A percentile compares a stretch with the other conserved stretches of the same genome.
phyloP scores from a whole-genome alignment of 2,888 invertebrate genomes.

The Abrostola triplasia region DNA sequence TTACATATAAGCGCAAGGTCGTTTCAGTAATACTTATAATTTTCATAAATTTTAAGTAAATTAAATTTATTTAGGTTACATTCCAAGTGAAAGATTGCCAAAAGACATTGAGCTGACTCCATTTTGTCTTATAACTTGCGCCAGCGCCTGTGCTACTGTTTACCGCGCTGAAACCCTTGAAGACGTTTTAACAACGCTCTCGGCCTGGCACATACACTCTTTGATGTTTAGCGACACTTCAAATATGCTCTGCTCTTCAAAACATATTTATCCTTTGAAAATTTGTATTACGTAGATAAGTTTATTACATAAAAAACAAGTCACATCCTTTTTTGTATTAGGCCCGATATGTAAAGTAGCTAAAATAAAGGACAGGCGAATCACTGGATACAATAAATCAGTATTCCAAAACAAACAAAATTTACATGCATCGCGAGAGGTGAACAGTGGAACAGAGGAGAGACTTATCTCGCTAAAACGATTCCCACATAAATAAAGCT shows the following conservation, averaged over 20 bases:
- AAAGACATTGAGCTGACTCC: too few species aligned
- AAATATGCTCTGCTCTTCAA: slow-evolving; percentile 63
- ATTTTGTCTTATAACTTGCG: slow-evolving; percentile 48
- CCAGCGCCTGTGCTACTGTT: slow-evolving; percentile 75
- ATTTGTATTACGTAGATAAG: slow-evolving; percentile 49
- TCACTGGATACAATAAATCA: slow-evolving; percentile 74
- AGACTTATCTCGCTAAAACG: slow-evolving; percentile 88
- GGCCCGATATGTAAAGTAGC: slow-evolving; percentile 42
- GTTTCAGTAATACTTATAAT: too few species aligned
- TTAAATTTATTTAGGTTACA: too few species aligned
- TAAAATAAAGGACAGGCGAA: slow-evolving; percentile 56
- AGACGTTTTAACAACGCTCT: slow-evolving; percentile 82
- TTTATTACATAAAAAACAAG: slow-evolving; percentile 31
- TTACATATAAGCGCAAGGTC: too few species aligned
- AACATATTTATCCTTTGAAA: slow-evolving; percentile 66
- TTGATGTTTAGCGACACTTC: slow-evolving; percentile 84
- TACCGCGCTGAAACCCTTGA: slow-evolving; percentile 82
- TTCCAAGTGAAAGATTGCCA: too few species aligned
- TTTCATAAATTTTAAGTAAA: too few species aligned
- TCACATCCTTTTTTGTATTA: slow-evolving; percentile 26
- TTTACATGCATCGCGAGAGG: slow-evolving; percentile 81
- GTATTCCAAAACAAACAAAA: slow-evolving; percentile 77
- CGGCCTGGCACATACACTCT: slow-evolving; percentile 72
- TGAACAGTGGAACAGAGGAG: slow-evolving; percentile 80
- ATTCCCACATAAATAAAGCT: slow-evolving; percentile 89